Evolutionary conservation across 2,888 invertebrate genomes (phyloP), one percentile per base, ranked within the genome.

Genomic region (Nephrotoma guestfalica): DNA sequence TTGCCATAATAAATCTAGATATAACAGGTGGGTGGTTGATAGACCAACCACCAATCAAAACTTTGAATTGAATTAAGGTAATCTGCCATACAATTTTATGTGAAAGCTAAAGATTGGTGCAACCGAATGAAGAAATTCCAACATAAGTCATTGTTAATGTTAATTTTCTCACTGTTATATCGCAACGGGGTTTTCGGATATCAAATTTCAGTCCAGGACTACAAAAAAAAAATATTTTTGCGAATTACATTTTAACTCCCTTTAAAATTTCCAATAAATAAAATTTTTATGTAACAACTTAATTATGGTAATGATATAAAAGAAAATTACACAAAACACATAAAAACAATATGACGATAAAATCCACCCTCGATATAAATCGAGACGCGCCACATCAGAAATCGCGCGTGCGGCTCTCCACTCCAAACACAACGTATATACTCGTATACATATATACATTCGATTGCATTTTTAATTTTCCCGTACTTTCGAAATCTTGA

Each of bases 281-380:
- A 71, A 71, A 11, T 71, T 71, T 71, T 71, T 13, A 71, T 71
- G 71, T 71, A 30, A 71, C 71, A 71, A 30, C 71, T 71, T 71
- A 71, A 71, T 30, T 71, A 71, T 71, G 71, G 71, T 71, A 71
- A 30, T 30, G 18, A 71, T 71, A 71, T 30, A 71, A 71, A 71
- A 30, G 1, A 6, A 71, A 71, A 71, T 30, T 71, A 18, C 30
- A 71, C 9, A 30, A 71, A 71, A 71, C 3, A 30, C 30, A 71
- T 30, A 71, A 71, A 71, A 71, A 30, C 30, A 15, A 1, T 51
- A 15, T 30, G 71, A 71, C 51, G 51, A 15, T 51, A 15, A 51
- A 51, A 71, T 71, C 11, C 71, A 30, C 71, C 71, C 71, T 71
- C 71, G 3, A 30, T 9, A 51, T 6, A 5, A 15, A n/a, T 51